Percentiles rank a stretch among this genome's conserved stretches.
Conservation (phyloP, 2,113 vertebrate species). For the Bubo bubo region DNA sequence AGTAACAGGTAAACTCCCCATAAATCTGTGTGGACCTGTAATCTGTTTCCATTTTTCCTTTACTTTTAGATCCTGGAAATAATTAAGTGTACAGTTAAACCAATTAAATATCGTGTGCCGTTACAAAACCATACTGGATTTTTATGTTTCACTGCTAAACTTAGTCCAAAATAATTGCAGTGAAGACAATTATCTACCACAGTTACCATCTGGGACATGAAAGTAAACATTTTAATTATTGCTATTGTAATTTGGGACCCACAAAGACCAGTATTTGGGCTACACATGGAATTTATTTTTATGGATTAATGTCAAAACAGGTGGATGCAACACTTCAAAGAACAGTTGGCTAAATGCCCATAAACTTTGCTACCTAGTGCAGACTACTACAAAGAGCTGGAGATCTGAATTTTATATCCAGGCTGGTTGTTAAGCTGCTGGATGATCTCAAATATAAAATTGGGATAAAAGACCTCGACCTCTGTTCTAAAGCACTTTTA, state of each 20-base stretch:
- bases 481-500: slow-evolving; percentile 25
- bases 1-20: not conserved
- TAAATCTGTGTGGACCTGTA: not conserved
- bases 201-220: slow-evolving; percentile 54
- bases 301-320: slow-evolving; percentile 18
- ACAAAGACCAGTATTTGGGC: not conserved
- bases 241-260: slow-evolving; percentile 18
- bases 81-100: not conserved
- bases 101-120: not conserved
- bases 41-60: not conserved
- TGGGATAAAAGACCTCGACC: not conserved
- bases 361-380: not conserved
- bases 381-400: not conserved
- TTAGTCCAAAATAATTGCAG: slow-evolving; percentile 52
- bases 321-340: not conserved
- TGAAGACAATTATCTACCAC: slow-evolving; percentile 30
- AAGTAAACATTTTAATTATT: slow-evolving; percentile 60
- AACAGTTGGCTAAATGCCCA: not conserved
- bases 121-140: not conserved
- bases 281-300: slow-evolving; percentile 27
- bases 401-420: not conserved
- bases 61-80: not conserved
- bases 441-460: not conserved
- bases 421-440: not conserved
- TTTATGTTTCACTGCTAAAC: slow-evolving; percentile 25